phyloP scores from a whole-genome alignment of 2,113 vertebrate genomes.

The Smithornis capensis region DNA sequence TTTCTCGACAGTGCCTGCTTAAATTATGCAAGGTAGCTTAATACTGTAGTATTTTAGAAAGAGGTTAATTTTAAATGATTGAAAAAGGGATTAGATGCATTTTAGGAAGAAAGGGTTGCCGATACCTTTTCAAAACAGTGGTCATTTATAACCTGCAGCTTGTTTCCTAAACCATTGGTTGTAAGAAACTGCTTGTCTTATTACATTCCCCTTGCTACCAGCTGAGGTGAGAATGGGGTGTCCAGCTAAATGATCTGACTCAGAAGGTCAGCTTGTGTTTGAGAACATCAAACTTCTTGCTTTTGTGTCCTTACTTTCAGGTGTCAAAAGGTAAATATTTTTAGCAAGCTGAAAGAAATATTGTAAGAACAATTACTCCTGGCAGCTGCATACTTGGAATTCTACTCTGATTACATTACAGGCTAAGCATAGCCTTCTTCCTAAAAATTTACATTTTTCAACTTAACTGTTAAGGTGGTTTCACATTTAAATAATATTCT shows the following conservation, averaged over 20 bases:
- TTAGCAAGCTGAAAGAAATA: background rate
- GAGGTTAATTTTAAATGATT: background rate
- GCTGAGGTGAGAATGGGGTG: background rate
- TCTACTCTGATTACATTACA: background rate
- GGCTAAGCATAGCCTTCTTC: background rate
- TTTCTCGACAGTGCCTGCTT: background rate
- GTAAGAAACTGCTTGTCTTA: background rate
- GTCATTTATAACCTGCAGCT: background rate
- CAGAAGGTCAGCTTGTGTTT: background rate
- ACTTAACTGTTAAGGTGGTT: background rate
- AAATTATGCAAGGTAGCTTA: background rate
- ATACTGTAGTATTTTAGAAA: background rate
- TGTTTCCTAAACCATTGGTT: background rate
- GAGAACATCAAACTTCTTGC: background rate
- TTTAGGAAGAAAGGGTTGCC: background rate
- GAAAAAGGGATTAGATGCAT: background rate
- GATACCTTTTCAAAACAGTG: background rate
- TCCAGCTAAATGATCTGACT: background rate
- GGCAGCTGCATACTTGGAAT: background rate
- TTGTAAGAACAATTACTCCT: background rate
- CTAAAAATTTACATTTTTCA: background rate
- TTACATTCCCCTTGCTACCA: background rate
- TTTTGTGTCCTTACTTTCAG: background rate
- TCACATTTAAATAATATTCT: background rate
- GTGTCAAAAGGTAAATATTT: background rate